These are phyloP conservation scores for Caenorhabditis uteleia DNA, from an alignment of 2,888 invertebrate genomes.

Conservation along the genomic window DNA sequence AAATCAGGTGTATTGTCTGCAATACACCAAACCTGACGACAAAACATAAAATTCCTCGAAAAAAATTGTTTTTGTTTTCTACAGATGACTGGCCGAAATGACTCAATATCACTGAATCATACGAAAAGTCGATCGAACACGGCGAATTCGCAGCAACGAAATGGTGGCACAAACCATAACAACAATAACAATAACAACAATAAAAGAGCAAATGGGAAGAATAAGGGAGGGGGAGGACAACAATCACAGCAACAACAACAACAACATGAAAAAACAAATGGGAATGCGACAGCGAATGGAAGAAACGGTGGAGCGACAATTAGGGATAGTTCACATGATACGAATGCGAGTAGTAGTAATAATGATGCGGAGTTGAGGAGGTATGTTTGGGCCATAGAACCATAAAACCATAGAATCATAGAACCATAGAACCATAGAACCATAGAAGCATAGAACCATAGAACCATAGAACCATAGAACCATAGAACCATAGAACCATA, in stretches of 20 bases:
- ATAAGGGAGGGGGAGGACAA: not conserved
- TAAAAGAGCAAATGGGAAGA: not conserved
- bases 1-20: no score
- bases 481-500: no score
- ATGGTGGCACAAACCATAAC: not conserved
- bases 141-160: constrained; percentile 16
- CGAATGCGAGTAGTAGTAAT: constrained; percentile 20
- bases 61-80: not conserved
- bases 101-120: constrained; percentile 13
- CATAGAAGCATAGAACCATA: no score
- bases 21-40: no score
- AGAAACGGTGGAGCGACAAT: constrained; percentile 2
- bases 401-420: no score
- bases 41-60: no score
- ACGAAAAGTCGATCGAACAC: constrained; percentile 29
- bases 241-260: constrained; percentile 9
- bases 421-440: no score
- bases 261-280: constrained; percentile 16
- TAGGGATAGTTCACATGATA: constrained; percentile 28
- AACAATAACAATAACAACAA: not conserved
- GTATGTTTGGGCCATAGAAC: no score
- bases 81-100: constrained; percentile 20
- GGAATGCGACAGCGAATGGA: constrained; percentile 15
- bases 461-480: no score
- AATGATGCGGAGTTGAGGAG: constrained; percentile 16